Base-by-base conservation (phyloP, 2,113 vertebrate species). In the Lepisosteus oculatus region DNA sequence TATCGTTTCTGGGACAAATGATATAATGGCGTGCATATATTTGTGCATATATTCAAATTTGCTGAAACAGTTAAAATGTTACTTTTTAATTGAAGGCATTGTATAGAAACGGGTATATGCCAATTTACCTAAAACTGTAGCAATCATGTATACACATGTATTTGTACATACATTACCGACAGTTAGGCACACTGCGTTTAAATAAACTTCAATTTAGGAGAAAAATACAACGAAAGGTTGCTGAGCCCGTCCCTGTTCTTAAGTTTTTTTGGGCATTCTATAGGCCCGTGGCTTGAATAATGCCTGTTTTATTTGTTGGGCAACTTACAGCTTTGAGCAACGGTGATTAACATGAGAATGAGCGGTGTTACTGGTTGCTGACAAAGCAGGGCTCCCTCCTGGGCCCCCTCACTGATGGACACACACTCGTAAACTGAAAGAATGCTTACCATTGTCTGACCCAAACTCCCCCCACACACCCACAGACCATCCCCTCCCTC, bases 391-490 rank as follows among this genome's bases (percentile, higher is more conserved):
- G 85, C 86, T 88, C 83, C 86, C 85, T 80, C 75, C 73, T 78
- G 72, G 90, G 80, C 84, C 91, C 91, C 94, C 92, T 92, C 93
- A 92, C 89, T 91, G 94, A 95, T 93, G 94, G 95, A 95, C 95
- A 95, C 95, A 95, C 94, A 94, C 87, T 88, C 89, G 94, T 95
- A 96, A 95, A 96, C 93, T 93, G 91, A 94, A 95, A 95, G 94
- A 96, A 97, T 95, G 94, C 88, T 87, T 83, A 85, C 90, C 87
- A 93, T 94, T 93, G 93, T 95, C 87, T 91, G 85, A 85, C 82
- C 87, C 85, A 90, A 87, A 92, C 88, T 87, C 85, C 82, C 86
- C 84, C 83, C 81, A 83, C 80, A 81, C 85, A 82, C 78, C 84
- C 84, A 70, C 3, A 9, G 17, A 64, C 86, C 81, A 15, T 82